Evolutionary conservation across 2,113 vertebrate species (phyloP).

Genomic region (Oreotrochilus melanogaster): DNA sequence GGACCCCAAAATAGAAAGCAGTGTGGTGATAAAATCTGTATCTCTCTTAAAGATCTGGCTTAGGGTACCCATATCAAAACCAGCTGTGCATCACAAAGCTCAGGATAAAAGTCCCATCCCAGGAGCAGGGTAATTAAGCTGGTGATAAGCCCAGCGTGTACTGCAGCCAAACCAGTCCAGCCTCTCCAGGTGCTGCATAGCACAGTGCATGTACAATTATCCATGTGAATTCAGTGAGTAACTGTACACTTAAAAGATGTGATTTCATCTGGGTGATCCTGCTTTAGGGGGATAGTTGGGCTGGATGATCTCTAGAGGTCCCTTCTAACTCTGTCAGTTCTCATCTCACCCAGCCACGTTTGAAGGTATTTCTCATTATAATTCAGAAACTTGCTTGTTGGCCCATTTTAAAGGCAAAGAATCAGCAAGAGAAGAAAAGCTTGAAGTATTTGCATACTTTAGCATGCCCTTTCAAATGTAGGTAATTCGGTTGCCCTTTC

Average conservation of each 20-base stretch:
- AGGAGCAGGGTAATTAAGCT: background rate
- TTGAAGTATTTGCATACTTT: background rate
- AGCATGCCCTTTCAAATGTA: background rate
- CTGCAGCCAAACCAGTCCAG: background rate
- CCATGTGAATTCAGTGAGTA: background rate
- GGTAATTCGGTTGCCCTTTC: background rate
- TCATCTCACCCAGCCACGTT: background rate
- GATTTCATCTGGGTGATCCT: background rate
- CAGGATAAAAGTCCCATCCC: background rate
- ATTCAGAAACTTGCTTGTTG: background rate
- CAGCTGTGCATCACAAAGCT: background rate
- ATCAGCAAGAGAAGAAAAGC: background rate
- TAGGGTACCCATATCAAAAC: background rate
- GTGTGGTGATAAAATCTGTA: background rate
- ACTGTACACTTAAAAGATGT: background rate
- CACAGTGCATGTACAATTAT: background rate
- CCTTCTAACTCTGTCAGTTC: too few relatives aligned
- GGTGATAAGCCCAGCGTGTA: fast-evolving
- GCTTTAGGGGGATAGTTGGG: too few relatives aligned
- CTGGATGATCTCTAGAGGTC: too few relatives aligned
- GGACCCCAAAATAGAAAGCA: background rate
- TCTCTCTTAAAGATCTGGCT: background rate
- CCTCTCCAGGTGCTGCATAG: background rate
- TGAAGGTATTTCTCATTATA: background rate
- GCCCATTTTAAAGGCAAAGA: background rate